phyloP scores from a whole-genome alignment of 92 coral and sea anemone genomes.

The Epizoanthus rinbou region DNA sequence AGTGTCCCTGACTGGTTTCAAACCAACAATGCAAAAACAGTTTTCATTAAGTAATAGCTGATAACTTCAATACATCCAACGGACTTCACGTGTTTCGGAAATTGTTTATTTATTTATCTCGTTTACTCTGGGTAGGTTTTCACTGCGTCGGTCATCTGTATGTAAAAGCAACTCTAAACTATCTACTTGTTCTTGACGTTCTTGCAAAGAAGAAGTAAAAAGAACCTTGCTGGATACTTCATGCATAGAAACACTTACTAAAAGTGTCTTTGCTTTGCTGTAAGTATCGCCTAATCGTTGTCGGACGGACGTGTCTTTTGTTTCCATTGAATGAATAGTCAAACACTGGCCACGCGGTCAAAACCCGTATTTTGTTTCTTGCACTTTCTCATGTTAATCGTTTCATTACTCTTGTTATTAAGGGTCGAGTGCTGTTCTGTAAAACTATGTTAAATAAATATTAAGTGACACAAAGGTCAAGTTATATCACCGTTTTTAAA shows the following conservation, averaged over 20 bases:
- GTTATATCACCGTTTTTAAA: slow-evolving; percentile 18
- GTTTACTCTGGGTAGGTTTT: neutral
- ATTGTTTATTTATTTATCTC: neutral
- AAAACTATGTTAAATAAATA: slow-evolving; percentile 43
- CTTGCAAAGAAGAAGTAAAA: neutral
- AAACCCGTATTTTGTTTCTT: slow-evolving; percentile 16
- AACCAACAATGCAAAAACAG: neutral
- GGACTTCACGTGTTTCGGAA: slow-evolving; percentile 11
- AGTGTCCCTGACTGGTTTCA: neutral
- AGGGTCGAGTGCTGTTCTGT: slow-evolving; percentile 26
- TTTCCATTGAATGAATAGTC: slow-evolving; percentile 22
- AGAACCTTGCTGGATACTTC: neutral
- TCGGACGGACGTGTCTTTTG: slow-evolving; percentile 19
- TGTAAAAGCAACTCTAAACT: neutral
- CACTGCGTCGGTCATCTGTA: neutral
- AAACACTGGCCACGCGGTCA: slow-evolving; percentile 36
- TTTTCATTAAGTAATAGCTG: neutral
- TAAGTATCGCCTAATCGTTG: slow-evolving; percentile 32
- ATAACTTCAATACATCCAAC: neutral
- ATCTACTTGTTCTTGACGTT: too few species aligned
- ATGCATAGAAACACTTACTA: neutral
- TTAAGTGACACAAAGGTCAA: slow-evolving; percentile 41
- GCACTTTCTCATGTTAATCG: slow-evolving; percentile 32
- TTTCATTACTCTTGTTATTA: slow-evolving; percentile 10
- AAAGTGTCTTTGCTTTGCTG: neutral